phyloP scores from a whole-genome alignment of 2,113 vertebrate genomes.

The Sturnus vulgaris region DNA sequence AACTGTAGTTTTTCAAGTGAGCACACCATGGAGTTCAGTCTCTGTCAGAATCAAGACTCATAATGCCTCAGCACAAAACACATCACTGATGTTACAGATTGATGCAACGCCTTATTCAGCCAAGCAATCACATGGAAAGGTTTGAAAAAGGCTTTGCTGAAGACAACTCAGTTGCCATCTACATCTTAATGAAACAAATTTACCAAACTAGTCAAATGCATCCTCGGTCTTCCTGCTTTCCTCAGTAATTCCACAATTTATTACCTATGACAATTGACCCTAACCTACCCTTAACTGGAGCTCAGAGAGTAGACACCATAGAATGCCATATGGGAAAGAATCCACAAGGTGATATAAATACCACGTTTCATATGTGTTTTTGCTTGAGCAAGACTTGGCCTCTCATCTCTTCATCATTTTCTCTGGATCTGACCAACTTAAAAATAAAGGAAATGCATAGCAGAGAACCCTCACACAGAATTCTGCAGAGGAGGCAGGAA shows the following conservation, averaged over 20 bases:
- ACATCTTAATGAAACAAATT: constrained; percentile 27
- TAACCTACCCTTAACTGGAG: not conserved
- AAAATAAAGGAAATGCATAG: not conserved
- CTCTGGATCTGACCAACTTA: not conserved
- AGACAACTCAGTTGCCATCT: not conserved
- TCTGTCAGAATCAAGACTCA: constrained; percentile 27
- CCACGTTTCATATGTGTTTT: not conserved
- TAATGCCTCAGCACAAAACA: not conserved
- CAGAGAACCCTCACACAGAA: not conserved
- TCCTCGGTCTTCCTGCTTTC: not conserved
- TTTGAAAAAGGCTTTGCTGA: constrained; percentile 30
- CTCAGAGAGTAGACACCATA: not conserved
- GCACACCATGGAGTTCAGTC: not conserved
- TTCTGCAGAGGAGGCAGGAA: not conserved
- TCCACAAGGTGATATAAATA: not conserved
- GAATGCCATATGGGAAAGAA: not conserved
- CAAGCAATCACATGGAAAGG: not conserved
- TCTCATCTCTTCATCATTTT: not conserved
- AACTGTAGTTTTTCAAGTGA: not conserved
- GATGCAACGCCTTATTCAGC: not conserved
- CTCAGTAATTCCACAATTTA: not conserved
- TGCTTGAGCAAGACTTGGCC: not conserved
- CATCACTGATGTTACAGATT: not conserved
- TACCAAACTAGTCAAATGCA: not conserved
- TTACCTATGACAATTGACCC: not conserved